Evolutionary conservation across 2,113 vertebrate species (phyloP), one percentile per base, ranked within the genome.

Genomic region (Chloropsis cyanopogon): DNA sequence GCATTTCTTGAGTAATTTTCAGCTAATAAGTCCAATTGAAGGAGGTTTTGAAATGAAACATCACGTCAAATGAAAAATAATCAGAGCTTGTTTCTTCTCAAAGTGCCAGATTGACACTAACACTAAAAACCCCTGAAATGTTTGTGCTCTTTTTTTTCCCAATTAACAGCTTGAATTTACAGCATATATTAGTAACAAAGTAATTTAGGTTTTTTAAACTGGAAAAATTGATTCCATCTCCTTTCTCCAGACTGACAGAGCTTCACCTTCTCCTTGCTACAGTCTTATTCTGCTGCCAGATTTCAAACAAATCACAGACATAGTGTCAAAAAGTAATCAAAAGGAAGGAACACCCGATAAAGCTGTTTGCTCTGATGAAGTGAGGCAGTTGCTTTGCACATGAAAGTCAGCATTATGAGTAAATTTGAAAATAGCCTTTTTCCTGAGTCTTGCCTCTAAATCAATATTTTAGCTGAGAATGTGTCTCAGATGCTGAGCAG

Each of bases 141-240:
- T 95, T 94, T 75, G n/a, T 78, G 44, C 44, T 86, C 47, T 68
- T 23, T 61, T 37, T 57, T 93, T 44, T 64, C 9, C 29, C 73
- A 86, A 68, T 92, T 88, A 96, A 44, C 77, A 92, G 52, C 72
- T 76, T 93, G 69, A 60, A 81, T 91, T 95, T 86, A 68, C 64
- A 90, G 47, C 29, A 21, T 3, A 5, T 64, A 49, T 90, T 88
- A 66, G 4, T 44, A 93, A 47, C 29, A 59, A 68, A 78, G 6
- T 81, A 49, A 49, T 73, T 49, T 41, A 39, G 46, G 15, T 28
- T 53, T 70, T 37, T 75, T 41, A 22, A 78, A 39, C 22, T 65
- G 42, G 47, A 66, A 83, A 92, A 69, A 90, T 66, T 37, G 1
- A 71, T 71, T 69, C 5, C 25, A 52, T 46, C 37, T 87, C 33